Conservation (phyloP, 2,797 vertebrate species). For the Hafferia zeledoni region DNA sequence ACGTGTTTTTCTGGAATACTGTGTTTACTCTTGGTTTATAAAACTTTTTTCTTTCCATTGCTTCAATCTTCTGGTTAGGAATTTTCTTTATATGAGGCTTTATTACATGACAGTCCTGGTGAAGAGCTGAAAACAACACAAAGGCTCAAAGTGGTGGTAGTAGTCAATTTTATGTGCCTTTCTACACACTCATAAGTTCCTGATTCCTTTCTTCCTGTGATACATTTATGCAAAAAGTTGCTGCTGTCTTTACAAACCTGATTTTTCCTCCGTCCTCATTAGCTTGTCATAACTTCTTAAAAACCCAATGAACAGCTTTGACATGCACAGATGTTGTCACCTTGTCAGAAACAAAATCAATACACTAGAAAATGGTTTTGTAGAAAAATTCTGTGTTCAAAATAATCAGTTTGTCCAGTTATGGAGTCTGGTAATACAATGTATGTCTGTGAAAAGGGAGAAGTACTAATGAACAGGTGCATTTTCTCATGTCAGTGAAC, state of each 20-base stretch:
- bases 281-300: neutral
- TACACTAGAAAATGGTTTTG: neutral
- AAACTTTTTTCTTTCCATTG: neutral
- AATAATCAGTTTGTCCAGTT: neutral
- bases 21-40: neutral
- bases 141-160: neutral
- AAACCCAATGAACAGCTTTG: neutral
- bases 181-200: neutral
- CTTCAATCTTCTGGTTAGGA: neutral
- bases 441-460: neutral
- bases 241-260: neutral
- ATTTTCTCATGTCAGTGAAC: neutral
- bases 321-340: neutral
- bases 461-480: neutral
- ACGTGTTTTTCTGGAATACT: neutral
- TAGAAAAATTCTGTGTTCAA: neutral
- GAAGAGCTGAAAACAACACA: neutral
- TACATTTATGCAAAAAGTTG: neutral
- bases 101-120: neutral
- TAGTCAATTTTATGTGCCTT: neutral
- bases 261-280: neutral
- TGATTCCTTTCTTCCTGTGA: neutral
- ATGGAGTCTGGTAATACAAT: neutral
- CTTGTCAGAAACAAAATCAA: neutral
- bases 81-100: neutral